These are phyloP conservation scores for Myathropa florea DNA, from an alignment of 2,888 invertebrate species.

Conservation along the genomic window DNA sequence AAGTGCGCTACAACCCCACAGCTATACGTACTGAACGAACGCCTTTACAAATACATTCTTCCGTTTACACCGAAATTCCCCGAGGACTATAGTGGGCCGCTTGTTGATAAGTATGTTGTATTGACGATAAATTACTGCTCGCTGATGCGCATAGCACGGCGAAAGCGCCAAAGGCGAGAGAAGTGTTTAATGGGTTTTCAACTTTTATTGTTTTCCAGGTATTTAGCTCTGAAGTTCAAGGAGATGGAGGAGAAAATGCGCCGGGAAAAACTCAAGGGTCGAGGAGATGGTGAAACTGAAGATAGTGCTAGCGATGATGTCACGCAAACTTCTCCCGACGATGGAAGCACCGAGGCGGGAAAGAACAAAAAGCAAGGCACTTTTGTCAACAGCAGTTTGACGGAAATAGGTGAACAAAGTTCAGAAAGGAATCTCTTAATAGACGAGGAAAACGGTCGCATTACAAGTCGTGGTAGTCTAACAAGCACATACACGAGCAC, in stretches of 20 bases:
- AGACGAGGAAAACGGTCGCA: constrained; percentile 78
- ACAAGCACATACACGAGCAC: constrained; percentile 67
- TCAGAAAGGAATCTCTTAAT: constrained; percentile 79
- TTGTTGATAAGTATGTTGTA: constrained; percentile 88
- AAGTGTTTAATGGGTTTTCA: constrained; percentile 25
- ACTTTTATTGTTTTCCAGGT: constrained; percentile 81
- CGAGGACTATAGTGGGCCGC: constrained; percentile 93
- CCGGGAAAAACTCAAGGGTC: constrained; percentile 84
- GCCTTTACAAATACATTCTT: constrained; percentile 92
- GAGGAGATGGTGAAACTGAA: constrained; percentile 76
- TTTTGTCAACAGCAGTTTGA: constrained; percentile 34
- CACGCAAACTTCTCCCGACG: constrained; percentile 63
- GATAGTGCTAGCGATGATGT: constrained; percentile 75
- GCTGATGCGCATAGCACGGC: constrained; percentile 1
- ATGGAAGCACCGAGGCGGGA: constrained; percentile 44
- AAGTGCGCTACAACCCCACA: constrained; percentile 91
- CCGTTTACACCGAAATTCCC: constrained; percentile 94
- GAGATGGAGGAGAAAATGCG: constrained; percentile 92
- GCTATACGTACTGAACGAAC: constrained; percentile 92
- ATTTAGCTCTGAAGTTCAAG: constrained; percentile 90
- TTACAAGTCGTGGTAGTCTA: constrained; percentile 75
- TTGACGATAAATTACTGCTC: constrained; percentile 24
- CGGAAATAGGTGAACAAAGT: constrained; percentile 78
- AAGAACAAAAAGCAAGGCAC: constrained; percentile 22
- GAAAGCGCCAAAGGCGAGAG: background rate